Conservation (phyloP, 1,140 invertebrate species). For the Stegodyphus mimosarum region DNA sequence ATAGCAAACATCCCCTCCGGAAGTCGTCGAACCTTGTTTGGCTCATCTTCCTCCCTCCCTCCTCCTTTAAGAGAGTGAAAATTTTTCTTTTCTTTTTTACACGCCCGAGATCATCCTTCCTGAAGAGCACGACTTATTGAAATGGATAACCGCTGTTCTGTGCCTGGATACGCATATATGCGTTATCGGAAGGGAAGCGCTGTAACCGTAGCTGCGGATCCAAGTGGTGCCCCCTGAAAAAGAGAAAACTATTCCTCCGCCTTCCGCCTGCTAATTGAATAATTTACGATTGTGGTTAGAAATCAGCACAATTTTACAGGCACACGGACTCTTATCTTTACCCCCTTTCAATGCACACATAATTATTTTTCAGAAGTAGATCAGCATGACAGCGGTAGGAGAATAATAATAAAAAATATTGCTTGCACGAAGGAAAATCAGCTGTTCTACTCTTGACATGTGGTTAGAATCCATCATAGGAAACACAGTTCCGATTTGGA, state of each 20-base stretch:
- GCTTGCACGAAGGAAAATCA: too few relatives aligned
- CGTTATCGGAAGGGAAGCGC: conserved; percentile 43
- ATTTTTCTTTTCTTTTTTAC: conserved; percentile 1
- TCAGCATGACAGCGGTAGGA: too few relatives aligned
- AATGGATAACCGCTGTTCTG: not conserved
- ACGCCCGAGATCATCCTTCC: conserved; percentile 45
- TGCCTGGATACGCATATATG: conserved; percentile 1
- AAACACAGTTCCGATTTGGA: too few relatives aligned
- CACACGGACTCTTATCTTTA: too few relatives aligned
- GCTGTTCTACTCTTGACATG: too few relatives aligned
- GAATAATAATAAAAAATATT: too few relatives aligned
- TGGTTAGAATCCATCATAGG: too few relatives aligned
- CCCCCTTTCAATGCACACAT: too few relatives aligned
- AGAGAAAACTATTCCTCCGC: not conserved
- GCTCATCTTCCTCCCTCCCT: conserved; percentile 14
- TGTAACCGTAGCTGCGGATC: conserved; percentile 24
- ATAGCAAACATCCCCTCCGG: conserved; percentile 54
- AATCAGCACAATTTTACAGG: too few relatives aligned
- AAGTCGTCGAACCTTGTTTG: conserved; percentile 35
- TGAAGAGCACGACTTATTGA: conserved; percentile 5
- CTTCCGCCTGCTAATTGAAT: conserved; percentile 48
- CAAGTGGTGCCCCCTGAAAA: not conserved
- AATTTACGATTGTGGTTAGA: conserved; percentile 6
- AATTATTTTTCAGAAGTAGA: too few relatives aligned
- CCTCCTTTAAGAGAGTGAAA: not conserved